A percentile compares a stretch with the other conserved stretches of the same genome.
Evolutionary conservation across 2,797 vertebrate species (phyloP).

Genomic region (Rhinichthys osculus): DNA sequence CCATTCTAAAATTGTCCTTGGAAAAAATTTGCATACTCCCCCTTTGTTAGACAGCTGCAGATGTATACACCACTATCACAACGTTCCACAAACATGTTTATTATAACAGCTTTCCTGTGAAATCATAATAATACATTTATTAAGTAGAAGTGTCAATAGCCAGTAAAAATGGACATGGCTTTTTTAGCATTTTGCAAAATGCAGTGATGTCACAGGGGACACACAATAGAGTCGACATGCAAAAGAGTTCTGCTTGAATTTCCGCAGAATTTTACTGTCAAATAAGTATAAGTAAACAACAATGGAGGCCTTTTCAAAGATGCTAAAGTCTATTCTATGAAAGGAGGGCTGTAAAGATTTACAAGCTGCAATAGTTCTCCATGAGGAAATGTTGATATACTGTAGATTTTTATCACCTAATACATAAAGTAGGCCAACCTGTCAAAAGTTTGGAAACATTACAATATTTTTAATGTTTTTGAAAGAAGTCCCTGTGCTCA

Average conservation of each 20-base stretch:
- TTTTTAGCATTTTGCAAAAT: slow-evolving; percentile 6
- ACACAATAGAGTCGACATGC: background rate
- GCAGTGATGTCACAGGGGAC: background rate
- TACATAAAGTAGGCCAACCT: too few relatives aligned
- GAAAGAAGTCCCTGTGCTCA: background rate
- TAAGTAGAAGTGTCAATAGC: background rate
- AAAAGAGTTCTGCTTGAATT: slow-evolving; percentile 5
- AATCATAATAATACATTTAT: background rate
- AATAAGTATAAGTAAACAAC: slow-evolving; percentile 6
- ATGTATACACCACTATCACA: background rate
- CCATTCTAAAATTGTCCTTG: background rate
- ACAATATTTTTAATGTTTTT: background rate
- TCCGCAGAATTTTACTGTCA: slow-evolving; percentile 28
- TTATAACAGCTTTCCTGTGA: background rate
- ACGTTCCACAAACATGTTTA: background rate
- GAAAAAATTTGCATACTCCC: slow-evolving; percentile 8
- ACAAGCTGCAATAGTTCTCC: background rate
- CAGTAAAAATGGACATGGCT: background rate
- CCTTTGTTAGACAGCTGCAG: background rate
- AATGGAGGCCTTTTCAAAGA: background rate
- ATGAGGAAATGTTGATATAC: background rate
- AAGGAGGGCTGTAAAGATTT: background rate
- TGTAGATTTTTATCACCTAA: background rate
- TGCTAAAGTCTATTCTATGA: background rate
- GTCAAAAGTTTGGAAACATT: background rate